Conservation (phyloP, 2,113 vertebrate genomes). For the Cinclus cinclus region DNA sequence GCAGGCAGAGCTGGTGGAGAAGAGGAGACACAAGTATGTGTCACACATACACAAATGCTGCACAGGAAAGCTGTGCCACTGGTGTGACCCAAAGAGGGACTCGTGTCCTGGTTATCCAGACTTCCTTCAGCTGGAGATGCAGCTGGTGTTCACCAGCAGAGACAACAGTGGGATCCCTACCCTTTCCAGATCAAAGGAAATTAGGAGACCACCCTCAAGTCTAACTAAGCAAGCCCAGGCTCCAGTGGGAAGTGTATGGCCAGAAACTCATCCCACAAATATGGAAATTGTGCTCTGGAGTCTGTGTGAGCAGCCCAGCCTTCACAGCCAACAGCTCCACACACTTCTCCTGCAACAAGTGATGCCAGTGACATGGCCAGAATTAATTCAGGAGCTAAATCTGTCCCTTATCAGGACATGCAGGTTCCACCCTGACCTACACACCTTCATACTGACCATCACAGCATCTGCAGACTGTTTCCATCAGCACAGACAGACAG, state of each 20-base stretch:
- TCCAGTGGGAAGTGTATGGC: not conserved
- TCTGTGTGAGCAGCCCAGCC: not conserved
- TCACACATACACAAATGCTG: not conserved
- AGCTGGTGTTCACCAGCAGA: accelerated
- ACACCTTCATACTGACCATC: not conserved
- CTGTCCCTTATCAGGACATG: not conserved
- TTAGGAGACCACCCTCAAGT: not conserved
- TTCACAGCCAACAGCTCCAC: not conserved
- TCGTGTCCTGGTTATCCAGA: not conserved
- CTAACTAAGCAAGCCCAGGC: not conserved
- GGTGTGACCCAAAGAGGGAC: not conserved
- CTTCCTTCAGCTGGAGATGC: not conserved
- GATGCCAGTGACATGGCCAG: not conserved
- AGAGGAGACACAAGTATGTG: not conserved
- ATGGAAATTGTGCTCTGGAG: not conserved
- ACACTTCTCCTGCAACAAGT: not conserved
- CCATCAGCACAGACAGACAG: not conserved
- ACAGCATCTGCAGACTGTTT: not conserved
- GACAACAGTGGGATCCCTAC: not conserved
- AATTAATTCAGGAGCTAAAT: not conserved
- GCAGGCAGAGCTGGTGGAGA: not conserved
- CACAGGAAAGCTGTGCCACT: not conserved
- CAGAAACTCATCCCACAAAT: not conserved
- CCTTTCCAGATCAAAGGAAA: not conserved
- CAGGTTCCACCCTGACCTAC: not conserved